Conservation (phyloP, 2,113 vertebrate species). For the Carassius carassius region DNA sequence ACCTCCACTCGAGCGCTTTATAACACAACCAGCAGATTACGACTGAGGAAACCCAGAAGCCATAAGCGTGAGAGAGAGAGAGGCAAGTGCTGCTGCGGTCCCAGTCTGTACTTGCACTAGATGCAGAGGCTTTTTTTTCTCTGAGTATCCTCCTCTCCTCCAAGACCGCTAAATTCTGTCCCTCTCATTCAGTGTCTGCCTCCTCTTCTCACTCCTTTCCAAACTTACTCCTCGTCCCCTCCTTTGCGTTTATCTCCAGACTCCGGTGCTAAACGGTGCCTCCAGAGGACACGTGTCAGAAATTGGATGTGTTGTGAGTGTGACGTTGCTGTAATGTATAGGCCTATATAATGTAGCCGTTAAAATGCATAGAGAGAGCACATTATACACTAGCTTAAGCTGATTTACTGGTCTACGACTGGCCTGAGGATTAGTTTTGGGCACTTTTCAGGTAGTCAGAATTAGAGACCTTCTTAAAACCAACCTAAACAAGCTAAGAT, state of each 20-base stretch:
- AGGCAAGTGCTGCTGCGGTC: conserved; percentile 9
- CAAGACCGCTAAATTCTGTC: conserved; percentile 57
- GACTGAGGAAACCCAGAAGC: conserved; percentile 57
- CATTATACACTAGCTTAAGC: too few species aligned
- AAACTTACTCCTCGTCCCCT: conserved; percentile 50
- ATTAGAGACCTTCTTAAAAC: neutral
- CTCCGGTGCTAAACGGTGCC: conserved; percentile 49
- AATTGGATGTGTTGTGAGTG: conserved; percentile 54
- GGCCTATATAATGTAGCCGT: neutral
- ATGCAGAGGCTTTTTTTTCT: conserved; percentile 61
- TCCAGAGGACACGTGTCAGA: conserved; percentile 57
- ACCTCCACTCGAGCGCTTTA: conserved; percentile 59
- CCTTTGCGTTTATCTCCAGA: conserved; percentile 56
- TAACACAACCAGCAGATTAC: conserved; percentile 39
- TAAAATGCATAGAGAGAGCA: too few species aligned
- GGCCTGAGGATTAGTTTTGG: neutral
- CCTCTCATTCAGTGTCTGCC: conserved; percentile 75
- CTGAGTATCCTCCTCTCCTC: conserved; percentile 61
- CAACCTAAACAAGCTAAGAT: neutral
- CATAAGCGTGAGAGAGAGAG: conserved; percentile 59
- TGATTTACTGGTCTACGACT: neutral
- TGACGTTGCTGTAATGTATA: conserved; percentile 45
- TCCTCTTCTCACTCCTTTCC: conserved; percentile 57
- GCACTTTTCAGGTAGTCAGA: neutral
- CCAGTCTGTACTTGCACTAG: conserved; percentile 60